Conservation (phyloP, 2,113 vertebrate species). For the Tricholaema leucomelas region DNA sequence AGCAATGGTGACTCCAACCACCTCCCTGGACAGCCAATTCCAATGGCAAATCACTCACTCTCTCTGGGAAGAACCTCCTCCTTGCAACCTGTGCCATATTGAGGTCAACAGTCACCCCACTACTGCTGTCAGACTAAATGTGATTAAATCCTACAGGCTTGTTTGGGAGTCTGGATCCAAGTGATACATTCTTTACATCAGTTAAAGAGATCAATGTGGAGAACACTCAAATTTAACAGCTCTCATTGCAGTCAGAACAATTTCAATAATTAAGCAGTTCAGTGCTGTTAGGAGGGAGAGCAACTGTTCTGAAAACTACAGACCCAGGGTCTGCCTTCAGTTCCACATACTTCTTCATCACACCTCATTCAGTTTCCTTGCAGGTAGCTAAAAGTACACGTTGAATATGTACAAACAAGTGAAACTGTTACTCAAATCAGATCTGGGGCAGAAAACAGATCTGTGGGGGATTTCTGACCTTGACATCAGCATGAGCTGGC, state of each 20-base stretch:
- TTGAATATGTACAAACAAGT: neutral
- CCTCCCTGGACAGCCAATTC: too few species aligned
- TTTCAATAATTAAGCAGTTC: neutral
- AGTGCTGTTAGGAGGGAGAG: neutral
- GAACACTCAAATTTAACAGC: neutral
- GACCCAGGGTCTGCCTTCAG: neutral
- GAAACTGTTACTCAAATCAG: neutral
- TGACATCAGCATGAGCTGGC: neutral
- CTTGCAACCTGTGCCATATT: neutral
- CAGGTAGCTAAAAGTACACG: neutral
- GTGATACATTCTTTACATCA: neutral
- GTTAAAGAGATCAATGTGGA: neutral
- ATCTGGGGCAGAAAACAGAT: neutral
- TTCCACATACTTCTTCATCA: neutral
- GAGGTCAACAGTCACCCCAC: neutral
- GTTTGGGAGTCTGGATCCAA: neutral
- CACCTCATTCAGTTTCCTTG: neutral
- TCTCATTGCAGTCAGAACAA: neutral
- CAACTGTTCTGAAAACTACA: neutral
- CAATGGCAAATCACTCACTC: too few species aligned
- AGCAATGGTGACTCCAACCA: too few species aligned
- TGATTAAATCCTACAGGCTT: neutral
- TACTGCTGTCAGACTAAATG: neutral
- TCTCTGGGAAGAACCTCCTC: too few species aligned
- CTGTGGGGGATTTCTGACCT: neutral